These are phyloP conservation scores for Lasioglossum leucozonium DNA, from an alignment of 2,888 invertebrate genomes.

Conservation along the genomic window DNA sequence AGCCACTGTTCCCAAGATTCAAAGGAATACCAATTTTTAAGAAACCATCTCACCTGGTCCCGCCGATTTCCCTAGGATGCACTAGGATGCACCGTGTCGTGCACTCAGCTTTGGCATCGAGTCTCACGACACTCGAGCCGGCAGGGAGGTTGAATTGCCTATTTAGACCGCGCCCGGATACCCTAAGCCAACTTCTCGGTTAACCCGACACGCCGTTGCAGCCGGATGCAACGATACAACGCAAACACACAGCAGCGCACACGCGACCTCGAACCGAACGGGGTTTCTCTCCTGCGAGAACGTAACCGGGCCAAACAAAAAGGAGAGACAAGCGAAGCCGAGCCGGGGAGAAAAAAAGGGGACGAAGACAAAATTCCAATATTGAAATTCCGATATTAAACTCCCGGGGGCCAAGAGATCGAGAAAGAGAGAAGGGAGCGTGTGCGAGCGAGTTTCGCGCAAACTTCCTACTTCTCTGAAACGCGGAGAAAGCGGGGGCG, in stretches of 20 bases:
- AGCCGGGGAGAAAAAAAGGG: background rate
- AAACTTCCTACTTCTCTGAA: background rate
- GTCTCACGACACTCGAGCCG: slow-evolving; percentile 17
- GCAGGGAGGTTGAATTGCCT: slow-evolving; percentile 57
- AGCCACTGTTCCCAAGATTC: background rate
- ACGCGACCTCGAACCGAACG: background rate
- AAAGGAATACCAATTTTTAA: background rate
- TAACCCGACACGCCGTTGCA: slow-evolving; percentile 20
- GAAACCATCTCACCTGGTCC: background rate
- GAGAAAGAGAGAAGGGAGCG: background rate
- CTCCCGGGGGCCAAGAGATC: background rate
- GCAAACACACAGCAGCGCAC: background rate
- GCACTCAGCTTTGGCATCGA: slow-evolving; percentile 9
- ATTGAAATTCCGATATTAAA: slow-evolving; percentile 39
- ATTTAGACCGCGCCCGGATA: slow-evolving; percentile 52
- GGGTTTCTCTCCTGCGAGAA: slow-evolving; percentile 1
- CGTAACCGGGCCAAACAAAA: background rate
- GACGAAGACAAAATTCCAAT: slow-evolving; percentile 24
- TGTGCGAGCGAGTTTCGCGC: background rate
- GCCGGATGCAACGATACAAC: slow-evolving; percentile 7
- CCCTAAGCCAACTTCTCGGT: slow-evolving; percentile 35
- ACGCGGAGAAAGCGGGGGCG: background rate
- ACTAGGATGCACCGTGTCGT: background rate
- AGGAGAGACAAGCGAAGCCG: background rate
- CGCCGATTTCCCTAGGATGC: background rate